These are phyloP conservation scores for Drosophila orosa DNA, from an alignment of 1,140 invertebrate genomes.

Conservation along the genomic window DNA sequence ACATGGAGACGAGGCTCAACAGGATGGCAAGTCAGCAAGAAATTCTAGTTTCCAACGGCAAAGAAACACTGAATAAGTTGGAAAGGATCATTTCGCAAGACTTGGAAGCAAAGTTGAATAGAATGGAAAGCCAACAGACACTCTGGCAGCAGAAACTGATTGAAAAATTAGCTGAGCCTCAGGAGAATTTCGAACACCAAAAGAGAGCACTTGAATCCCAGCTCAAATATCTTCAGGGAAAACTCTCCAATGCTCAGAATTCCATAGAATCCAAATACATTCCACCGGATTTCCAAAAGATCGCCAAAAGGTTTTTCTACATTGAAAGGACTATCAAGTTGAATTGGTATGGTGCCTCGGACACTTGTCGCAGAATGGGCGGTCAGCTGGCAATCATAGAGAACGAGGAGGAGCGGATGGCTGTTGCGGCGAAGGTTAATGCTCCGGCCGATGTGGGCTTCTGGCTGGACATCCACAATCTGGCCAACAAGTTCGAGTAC, in stretches of 20 bases:
- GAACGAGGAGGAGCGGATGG: background rate
- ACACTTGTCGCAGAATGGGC: background rate
- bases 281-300: background rate
- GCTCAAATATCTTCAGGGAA: background rate
- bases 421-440: background rate
- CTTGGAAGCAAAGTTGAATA: background rate
- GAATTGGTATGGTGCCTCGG: slow-evolving; percentile 4
- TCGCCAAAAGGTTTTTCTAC: background rate
- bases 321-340: background rate
- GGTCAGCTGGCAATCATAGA: slow-evolving; percentile 2
- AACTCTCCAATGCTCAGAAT: background rate
- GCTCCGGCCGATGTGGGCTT: background rate
- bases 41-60: background rate
- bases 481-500: background rate
- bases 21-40: background rate
- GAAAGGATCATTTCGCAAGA: background rate
- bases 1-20: background rate
- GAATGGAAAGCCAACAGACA: background rate
- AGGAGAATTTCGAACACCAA: background rate
- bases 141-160: slow-evolving; percentile 1
- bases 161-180: background rate
- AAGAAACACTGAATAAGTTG: background rate
- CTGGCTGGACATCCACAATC: slow-evolving; percentile 6
- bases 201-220: background rate
- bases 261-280: background rate